Conservation (phyloP, 2,888 invertebrate genomes). For the Amphipyra tragopoginis region DNA sequence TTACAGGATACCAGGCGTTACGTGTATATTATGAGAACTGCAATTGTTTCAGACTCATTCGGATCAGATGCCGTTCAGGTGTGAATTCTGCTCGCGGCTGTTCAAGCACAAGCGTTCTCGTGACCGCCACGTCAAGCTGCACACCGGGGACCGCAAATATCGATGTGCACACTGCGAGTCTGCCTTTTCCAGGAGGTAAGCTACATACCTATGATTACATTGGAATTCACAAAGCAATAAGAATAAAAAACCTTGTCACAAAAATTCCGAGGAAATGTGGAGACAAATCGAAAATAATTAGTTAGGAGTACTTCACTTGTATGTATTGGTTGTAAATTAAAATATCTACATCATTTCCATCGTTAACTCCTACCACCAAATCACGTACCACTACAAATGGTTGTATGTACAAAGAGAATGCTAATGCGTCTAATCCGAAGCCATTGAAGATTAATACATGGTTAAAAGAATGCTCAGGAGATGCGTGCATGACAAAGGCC, state of each 20-base stretch:
- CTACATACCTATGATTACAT: not conserved
- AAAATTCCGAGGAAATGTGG: not conserved
- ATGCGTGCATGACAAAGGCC: slow-evolving; percentile 80
- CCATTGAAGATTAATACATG: slow-evolving; percentile 66
- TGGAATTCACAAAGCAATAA: not conserved
- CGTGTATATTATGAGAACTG: not conserved
- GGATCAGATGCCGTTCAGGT: slow-evolving; percentile 97
- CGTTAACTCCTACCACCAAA: slow-evolving; percentile 23
- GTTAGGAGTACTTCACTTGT: too few species aligned
- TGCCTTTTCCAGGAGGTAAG: slow-evolving; percentile 97
- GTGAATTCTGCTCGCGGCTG: slow-evolving; percentile 96
- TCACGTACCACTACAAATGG: slow-evolving; percentile 19
- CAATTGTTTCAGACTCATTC: slow-evolving; percentile 94
- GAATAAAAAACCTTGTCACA: not conserved
- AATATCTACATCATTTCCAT: not conserved
- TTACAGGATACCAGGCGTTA: too few species aligned
- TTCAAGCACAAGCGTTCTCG: slow-evolving; percentile 98
- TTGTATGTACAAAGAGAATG: slow-evolving; percentile 63
- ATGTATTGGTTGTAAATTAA: not conserved
- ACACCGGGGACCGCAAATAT: slow-evolving; percentile 97
- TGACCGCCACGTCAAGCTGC: slow-evolving; percentile 97
- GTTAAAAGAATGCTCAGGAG: slow-evolving; percentile 73
- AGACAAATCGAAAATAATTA: not conserved
- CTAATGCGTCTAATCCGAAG: slow-evolving; percentile 73
- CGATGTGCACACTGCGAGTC: slow-evolving; percentile 97